Base-by-base conservation (phyloP, 2,797 vertebrate species). In the Antrozous pallidus region DNA sequence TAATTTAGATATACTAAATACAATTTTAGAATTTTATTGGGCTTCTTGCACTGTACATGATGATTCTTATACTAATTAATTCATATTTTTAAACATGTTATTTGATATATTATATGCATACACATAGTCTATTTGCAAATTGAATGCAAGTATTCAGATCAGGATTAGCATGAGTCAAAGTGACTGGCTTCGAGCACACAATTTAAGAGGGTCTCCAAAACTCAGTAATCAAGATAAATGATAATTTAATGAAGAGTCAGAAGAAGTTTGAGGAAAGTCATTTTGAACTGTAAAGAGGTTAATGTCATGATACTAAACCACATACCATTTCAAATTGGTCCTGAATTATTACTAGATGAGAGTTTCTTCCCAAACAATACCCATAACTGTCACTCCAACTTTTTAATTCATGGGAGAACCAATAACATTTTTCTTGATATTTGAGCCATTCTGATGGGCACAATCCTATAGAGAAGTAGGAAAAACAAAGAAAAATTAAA, bases 401-500 rank as follows among this genome's bases (percentile, higher is more conserved):
- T 88, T 95, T 93, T 75, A 94, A 88, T n/a, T 88, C 94, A 38
- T 75, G 42, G 70, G 96, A 96, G 40, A 95, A 93, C 96, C 96
- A 96, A 20, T 94, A 96, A 75, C 90, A 96, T 22, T 88, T 96
- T 28, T 65, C 61, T 86, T 90, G 61, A 90, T 92, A 94, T 78
- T 82, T 93, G 63, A 94, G 54, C 95, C 95, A 96, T 67, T 94
- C 90, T 4, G 70, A 87, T 61, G 86, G 75, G 40, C 93, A 96
- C 2, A 78, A 17, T 42, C 14, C 95, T 96, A 42, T 33, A 65
- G 20, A 1, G 2, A 90, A 61, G 75, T 51, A 20, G 8, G 1
- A 18, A 20, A 47, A 70, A 58, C 40, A 79, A 74, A 95, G 14
- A 65, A 31, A 77, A 67, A 80, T 61, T 54, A 90, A 80, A 65